Evolutionary conservation across 2,797 vertebrate genomes (phyloP).

Genomic region (Enteromius paludinosus): DNA sequence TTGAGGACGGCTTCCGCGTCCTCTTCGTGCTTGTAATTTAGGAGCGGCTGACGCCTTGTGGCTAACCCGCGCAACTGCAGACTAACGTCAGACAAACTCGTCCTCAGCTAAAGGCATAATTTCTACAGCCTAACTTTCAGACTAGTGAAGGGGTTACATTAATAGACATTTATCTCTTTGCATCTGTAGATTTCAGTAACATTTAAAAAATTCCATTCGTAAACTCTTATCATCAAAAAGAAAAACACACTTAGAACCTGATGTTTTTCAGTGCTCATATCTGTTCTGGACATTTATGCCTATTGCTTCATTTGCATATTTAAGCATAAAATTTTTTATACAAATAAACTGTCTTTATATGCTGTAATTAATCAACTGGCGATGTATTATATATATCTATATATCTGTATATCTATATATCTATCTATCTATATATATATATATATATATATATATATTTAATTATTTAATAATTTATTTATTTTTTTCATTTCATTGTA

Average conservation of each 20-base stretch:
- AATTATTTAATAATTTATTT: too few species aligned
- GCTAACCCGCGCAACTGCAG: not conserved
- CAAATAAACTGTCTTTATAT: not conserved
- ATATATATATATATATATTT: too few species aligned
- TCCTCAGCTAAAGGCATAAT: not conserved
- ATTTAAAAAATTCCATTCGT: not conserved
- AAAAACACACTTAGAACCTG: not conserved
- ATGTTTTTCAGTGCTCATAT: not conserved
- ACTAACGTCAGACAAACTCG: not conserved
- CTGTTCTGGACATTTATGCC: not conserved
- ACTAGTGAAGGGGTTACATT: not conserved
- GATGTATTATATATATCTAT: not conserved
- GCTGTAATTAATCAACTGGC: not conserved
- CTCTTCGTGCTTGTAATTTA: not conserved
- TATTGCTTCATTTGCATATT: not conserved
- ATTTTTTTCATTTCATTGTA: too few species aligned
- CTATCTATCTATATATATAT: too few species aligned
- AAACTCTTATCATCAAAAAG: not conserved
- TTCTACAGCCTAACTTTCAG: not conserved
- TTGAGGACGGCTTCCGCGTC: not conserved
- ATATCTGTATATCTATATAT: too few species aligned
- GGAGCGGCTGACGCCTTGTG: constrained; percentile 15
- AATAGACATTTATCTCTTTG: not conserved
- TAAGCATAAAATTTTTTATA: not conserved
- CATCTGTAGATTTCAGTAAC: not conserved